Evolutionary conservation across 2,113 vertebrate genomes (phyloP).

Genomic region (Paedocypris sp.): DNA sequence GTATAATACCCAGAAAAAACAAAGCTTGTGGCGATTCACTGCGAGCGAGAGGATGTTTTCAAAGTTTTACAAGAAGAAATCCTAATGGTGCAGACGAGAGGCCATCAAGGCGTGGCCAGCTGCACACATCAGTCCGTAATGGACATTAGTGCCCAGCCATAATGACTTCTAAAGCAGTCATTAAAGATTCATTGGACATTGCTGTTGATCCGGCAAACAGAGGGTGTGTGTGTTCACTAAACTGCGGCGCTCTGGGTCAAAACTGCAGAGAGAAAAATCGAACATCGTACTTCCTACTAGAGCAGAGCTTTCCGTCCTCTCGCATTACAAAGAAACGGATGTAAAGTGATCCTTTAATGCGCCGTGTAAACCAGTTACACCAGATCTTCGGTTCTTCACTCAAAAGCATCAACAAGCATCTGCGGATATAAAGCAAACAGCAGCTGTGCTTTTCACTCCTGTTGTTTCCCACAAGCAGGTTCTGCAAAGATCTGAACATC

Average conservation of each 20-base stretch:
- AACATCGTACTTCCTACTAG: conserved; percentile 65
- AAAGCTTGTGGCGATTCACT: conserved; percentile 46
- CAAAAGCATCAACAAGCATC: conserved; percentile 51
- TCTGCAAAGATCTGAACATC: not conserved
- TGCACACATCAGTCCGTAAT: conserved; percentile 93
- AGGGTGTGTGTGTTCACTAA: conserved; percentile 39
- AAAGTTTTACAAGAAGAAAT: conserved; percentile 91
- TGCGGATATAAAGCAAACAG: conserved; percentile 43
- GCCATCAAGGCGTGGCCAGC: conserved; percentile 77
- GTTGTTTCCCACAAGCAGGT: not conserved
- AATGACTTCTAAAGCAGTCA: conserved; percentile 88
- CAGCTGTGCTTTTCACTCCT: conserved; percentile 19
- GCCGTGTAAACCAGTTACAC: conserved; percentile 64
- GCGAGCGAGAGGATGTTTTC: conserved; percentile 57
- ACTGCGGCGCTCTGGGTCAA: conserved; percentile 35
- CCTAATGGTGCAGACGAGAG: conserved; percentile 77
- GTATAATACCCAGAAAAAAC: conserved; percentile 46
- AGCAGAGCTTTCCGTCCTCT: conserved; percentile 66
- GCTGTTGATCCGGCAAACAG: conserved; percentile 72
- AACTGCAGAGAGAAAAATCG: conserved; percentile 43
- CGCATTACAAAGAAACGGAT: conserved; percentile 74
- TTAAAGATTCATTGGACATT: conserved; percentile 94
- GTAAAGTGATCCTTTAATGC: conserved; percentile 80
- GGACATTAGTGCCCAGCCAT: conserved; percentile 97
- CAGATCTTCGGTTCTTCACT: conserved; percentile 48